Base-by-base conservation (phyloP, 1,140 invertebrate genomes). In the Drosophila repleta region DNA sequence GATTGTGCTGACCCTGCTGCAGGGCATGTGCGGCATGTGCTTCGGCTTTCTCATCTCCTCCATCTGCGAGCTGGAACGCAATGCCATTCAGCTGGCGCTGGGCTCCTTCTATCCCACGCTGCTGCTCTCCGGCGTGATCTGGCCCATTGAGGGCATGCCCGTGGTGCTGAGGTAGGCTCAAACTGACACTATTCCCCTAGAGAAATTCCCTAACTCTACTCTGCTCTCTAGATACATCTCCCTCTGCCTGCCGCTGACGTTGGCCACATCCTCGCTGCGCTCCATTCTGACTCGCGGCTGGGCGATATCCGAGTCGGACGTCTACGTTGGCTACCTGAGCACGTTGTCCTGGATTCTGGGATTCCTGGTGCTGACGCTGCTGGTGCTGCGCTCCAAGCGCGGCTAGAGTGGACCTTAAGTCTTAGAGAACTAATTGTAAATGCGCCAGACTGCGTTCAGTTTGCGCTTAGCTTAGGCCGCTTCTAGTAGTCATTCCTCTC, bases 31-130 rank as follows among this genome's bases (percentile, higher is more conserved):
- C 90, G 98, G 98, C 78, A 99, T 99, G 98, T 96, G 96, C 85
- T 98, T 98, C 91, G 96, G 96, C 52, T 96, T 99, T 92, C 95
- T 98, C n/a, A 98, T 98, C 76, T 98, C 97, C 5, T 96, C 97
- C 8, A 94, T 98, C 26, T 98, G 97, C 92, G 96, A 98, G 84
- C 94, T 97, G 68, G 97, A 99, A 93, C 95, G 96, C 66, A 98
- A 98, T 91, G 98, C 98, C 13, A 98, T 98, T 76, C 97, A 99
- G 92, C 91, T 98, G 57, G 97, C 98, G 3, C 93, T 99, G 10
- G 98, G 98, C 48, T 97, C 97, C 68, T 98, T 99, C 92, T 98
- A 99, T 92, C 98, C 98, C 3, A 98, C 97, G 39, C 93, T 99
- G 18, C 93, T 98, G 70, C 94, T 98, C 4, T 97, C 96, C 84